These are phyloP conservation scores for Charaxes varanes DNA, from an alignment of 1,140 invertebrate species.

Conservation along the genomic window DNA sequence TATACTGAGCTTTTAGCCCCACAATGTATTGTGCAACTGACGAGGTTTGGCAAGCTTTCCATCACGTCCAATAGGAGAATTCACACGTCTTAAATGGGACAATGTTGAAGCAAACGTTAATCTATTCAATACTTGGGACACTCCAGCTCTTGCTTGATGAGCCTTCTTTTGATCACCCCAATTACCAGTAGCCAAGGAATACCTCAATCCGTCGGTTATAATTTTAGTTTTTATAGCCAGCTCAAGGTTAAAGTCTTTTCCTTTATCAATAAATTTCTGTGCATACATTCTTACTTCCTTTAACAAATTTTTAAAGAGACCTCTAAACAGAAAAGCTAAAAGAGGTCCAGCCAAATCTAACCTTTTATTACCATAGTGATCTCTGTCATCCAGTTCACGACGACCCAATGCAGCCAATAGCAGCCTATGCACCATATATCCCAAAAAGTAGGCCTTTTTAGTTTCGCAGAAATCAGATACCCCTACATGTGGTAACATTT, in stretches of 20 bases:
- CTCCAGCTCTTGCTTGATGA: constrained; percentile 94
- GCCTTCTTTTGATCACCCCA: constrained; percentile 99
- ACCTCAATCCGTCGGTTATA: constrained; percentile 98
- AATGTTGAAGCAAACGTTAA: constrained; percentile 98
- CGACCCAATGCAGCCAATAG: constrained; percentile 95
- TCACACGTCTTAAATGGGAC: constrained; percentile 96
- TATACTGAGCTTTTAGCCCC: no score
- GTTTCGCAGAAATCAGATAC: constrained; percentile 99
- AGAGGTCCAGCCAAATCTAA: constrained; percentile 97
- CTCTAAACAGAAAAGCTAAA: constrained; percentile 95
- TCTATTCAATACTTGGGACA: constrained; percentile 95
- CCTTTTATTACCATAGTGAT: constrained; percentile 99
- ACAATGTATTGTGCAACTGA: constrained; percentile 98
- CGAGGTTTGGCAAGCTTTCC: constrained; percentile 98
- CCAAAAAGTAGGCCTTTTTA: constrained; percentile 98
- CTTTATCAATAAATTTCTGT: constrained; percentile 98
- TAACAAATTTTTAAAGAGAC: constrained; percentile 93
- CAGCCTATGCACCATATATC: constrained; percentile 98
- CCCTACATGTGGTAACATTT: constrained; percentile 99
- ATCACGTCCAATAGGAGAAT: constrained; percentile 98
- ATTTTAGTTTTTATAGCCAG: constrained; percentile 98
- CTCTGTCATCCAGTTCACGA: constrained; percentile 96
- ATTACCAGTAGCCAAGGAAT: constrained; percentile 98
- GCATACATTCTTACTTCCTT: constrained; percentile 98
- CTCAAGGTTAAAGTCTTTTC: constrained; percentile 98